Evolutionary conservation across 2,888 invertebrate species (phyloP).

Genomic region (Melanostoma scalare): DNA sequence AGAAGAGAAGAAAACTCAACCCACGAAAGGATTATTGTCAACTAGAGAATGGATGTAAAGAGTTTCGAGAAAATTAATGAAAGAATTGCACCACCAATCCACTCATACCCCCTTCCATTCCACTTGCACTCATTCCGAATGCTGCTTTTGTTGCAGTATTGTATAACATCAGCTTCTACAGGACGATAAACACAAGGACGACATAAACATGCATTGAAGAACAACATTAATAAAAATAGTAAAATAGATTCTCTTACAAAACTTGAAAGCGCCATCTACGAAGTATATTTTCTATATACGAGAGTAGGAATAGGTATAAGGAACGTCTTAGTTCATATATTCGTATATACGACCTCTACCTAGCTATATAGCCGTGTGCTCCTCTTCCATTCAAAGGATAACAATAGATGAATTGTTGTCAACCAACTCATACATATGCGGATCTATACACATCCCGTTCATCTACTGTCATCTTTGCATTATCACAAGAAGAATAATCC

Average conservation of each 20-base stretch:
- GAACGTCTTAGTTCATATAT: constrained; percentile 7
- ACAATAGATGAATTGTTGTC: constrained; percentile 49
- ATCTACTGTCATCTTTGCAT: constrained; percentile 55
- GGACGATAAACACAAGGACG: constrained; percentile 61
- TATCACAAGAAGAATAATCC: constrained; percentile 63
- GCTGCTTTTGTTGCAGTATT: constrained; percentile 37
- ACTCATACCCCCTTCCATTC: neutral
- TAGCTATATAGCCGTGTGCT: constrained; percentile 24
- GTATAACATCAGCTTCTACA: constrained; percentile 54
- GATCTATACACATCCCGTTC: constrained; percentile 52
- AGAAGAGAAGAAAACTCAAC: constrained; percentile 54
- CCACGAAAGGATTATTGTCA: constrained; percentile 55
- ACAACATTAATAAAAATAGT: constrained; percentile 38
- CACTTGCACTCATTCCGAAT: constrained; percentile 27
- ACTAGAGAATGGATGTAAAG: constrained; percentile 50
- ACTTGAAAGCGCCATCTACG: constrained; percentile 71
- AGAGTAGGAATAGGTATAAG: constrained; percentile 4
- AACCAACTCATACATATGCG: constrained; percentile 57
- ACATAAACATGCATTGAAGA: constrained; percentile 34
- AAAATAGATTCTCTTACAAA: constrained; percentile 47
- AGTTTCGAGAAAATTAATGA: constrained; percentile 70
- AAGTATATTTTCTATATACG: constrained; percentile 36
- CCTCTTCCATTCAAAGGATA: constrained; percentile 16
- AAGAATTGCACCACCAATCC: constrained; percentile 50
- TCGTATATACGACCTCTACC: constrained; percentile 3